A percentile compares a stretch with the other conserved stretches of the same genome.
phyloP scores from a whole-genome alignment of 2,888 invertebrate species.

The Philereme transversata region DNA sequence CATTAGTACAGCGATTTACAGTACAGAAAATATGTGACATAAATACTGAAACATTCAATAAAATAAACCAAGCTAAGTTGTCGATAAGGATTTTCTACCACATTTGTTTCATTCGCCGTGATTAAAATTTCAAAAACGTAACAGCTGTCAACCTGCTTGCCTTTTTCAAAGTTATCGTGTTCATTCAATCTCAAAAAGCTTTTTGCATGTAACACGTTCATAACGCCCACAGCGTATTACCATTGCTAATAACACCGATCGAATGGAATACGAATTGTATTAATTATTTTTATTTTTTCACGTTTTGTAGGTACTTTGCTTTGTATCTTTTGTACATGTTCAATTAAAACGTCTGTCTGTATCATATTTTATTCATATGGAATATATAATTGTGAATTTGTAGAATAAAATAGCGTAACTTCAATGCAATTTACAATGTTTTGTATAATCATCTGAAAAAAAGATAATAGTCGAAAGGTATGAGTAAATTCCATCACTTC shows the following conservation, averaged over 20 bases:
- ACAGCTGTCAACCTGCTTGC: conserved; percentile 39
- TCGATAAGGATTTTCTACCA: neutral
- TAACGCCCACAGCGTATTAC: conserved; percentile 41
- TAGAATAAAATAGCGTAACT: neutral
- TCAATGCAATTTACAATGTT: too few relatives aligned
- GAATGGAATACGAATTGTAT: conserved; percentile 23
- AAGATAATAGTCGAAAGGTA: too few relatives aligned
- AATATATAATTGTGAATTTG: neutral
- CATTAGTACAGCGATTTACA: too few relatives aligned
- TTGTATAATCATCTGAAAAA: too few relatives aligned
- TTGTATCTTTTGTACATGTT: conserved; percentile 11
- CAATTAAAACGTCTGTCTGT: conserved; percentile 15
- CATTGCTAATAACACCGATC: conserved; percentile 38
- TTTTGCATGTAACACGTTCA: conserved; percentile 40
- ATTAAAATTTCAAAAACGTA: conserved; percentile 40
- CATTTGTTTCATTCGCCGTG: conserved; percentile 8
- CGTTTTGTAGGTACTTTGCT: conserved; percentile 8
- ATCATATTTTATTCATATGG: conserved; percentile 17
- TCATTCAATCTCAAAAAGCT: conserved; percentile 35
- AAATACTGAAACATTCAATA: too few relatives aligned
- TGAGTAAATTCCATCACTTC: too few relatives aligned
- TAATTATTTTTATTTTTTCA: conserved; percentile 15
- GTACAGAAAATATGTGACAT: too few relatives aligned
- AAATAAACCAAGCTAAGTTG: neutral
- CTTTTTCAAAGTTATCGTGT: conserved; percentile 40